These are phyloP conservation scores for Iguana delicatissima DNA, from an alignment of 2,797 vertebrate species.

Conservation along the genomic window DNA sequence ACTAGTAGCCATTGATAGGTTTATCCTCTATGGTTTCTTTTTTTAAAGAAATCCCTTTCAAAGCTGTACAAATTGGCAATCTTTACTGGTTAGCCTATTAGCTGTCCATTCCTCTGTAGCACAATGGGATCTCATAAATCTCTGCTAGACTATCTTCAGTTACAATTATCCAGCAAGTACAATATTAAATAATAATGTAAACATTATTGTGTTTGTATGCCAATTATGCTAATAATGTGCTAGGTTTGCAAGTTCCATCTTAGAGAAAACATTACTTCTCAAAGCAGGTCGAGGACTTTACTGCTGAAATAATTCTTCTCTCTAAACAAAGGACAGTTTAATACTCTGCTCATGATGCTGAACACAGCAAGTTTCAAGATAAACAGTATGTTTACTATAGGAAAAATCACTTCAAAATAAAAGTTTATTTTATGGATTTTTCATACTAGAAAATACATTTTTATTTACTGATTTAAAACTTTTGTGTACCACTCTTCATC, in stretches of 20 bases:
- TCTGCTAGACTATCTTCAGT: constrained; percentile 40
- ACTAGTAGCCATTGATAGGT: not conserved
- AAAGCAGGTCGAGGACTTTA: constrained; percentile 31
- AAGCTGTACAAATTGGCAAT: not conserved
- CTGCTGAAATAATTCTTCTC: constrained; percentile 4
- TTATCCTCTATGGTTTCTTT: not conserved
- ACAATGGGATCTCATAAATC: constrained; percentile 43
- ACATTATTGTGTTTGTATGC: constrained; percentile 55
- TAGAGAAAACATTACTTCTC: constrained; percentile 53
- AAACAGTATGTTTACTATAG: constrained; percentile 32
- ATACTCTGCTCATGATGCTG: constrained; percentile 37
- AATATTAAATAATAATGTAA: constrained; percentile 43
- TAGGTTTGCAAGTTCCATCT: constrained; percentile 36
- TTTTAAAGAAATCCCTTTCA: not conserved
- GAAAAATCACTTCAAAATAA: constrained; percentile 48
- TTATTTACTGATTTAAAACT: not conserved
- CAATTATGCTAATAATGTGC: constrained; percentile 45
- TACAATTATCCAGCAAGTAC: constrained; percentile 49
- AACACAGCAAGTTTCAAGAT: not conserved
- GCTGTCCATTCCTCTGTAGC: not conserved
- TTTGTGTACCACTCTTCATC: not conserved
- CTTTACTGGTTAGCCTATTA: not conserved
- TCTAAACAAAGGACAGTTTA: constrained; percentile 35
- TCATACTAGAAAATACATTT: not conserved
- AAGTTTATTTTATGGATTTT: constrained; percentile 17